Percentiles rank a stretch among this genome's conserved stretches.
These are phyloP conservation scores for Vidua macroura DNA, from an alignment of 2,113 vertebrate species.

Conservation along the genomic window DNA sequence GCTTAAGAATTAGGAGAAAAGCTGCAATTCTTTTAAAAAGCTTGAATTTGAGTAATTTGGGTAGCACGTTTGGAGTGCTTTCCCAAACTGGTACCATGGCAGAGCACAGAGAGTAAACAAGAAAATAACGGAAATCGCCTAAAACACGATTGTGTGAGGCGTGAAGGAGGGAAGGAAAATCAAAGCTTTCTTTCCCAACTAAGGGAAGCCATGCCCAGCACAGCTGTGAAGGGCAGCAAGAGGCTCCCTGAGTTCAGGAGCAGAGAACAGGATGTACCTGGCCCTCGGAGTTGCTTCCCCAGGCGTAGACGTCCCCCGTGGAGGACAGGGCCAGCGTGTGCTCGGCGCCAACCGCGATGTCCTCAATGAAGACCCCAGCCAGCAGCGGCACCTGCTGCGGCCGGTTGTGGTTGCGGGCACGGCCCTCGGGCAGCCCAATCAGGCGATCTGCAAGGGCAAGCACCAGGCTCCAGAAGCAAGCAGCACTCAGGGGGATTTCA, in stretches of 20 bases:
- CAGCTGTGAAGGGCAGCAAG: too few species aligned
- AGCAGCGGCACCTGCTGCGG: conserved; percentile 80
- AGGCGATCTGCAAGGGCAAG: conserved; percentile 74
- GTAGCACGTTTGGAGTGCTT: background rate
- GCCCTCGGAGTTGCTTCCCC: conserved; percentile 86
- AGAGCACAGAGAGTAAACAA: background rate
- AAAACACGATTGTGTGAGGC: accelerated
- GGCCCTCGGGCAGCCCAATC: conserved; percentile 83
- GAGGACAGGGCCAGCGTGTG: conserved; percentile 80
- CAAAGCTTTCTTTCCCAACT: background rate
- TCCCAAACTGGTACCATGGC: background rate
- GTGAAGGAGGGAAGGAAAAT: background rate
- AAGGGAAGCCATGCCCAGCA: background rate
- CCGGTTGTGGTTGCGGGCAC: conserved; percentile 84
- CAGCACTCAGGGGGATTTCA: background rate
- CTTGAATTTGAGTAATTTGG: background rate
- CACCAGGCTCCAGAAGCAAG: background rate
- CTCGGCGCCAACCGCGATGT: conserved; percentile 82
- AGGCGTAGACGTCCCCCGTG: conserved; percentile 80
- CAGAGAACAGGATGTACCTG: conserved; percentile 63
- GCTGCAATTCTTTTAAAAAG: background rate
- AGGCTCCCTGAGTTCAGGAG: background rate
- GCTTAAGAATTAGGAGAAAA: background rate
- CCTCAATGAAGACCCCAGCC: conserved; percentile 78
- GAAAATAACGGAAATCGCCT: background rate